Percentiles rank a stretch among this genome's conserved stretches.
phyloP scores from a whole-genome alignment of 2,888 invertebrate species.

The Ariolimax columbianus region DNA sequence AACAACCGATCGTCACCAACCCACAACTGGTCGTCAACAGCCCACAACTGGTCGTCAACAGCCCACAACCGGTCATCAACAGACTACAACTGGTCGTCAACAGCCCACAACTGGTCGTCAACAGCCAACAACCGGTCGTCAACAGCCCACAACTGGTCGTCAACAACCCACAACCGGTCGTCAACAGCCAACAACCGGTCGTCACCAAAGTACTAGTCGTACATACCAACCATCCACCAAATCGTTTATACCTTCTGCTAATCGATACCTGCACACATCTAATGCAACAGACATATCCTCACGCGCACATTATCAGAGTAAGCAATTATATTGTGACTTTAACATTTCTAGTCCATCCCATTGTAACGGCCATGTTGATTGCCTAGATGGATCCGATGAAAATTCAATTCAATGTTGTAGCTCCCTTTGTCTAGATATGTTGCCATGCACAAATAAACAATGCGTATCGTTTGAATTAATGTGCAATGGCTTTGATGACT shows the following conservation, averaged over 20 bases:
- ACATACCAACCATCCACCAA: neutral
- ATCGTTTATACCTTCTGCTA: neutral
- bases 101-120: neutral
- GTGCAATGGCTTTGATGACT: conserved; percentile 18
- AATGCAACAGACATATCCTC: neutral
- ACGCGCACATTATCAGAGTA: neutral
- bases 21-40: neutral
- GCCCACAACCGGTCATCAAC: neutral
- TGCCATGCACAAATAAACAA: neutral
- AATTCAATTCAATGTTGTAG: neutral
- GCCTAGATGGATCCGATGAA: neutral
- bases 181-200: neutral
- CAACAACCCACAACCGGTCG: neutral
- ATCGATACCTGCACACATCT: neutral
- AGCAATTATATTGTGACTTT: neutral
- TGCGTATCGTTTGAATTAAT: neutral
- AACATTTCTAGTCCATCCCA: neutral
- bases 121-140: neutral
- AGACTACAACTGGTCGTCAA: neutral
- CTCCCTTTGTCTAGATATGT: no score
- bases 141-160: neutral
- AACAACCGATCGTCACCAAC: neutral
- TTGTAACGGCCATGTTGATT: neutral
- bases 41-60: neutral
- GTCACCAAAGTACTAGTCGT: neutral